Conservation (phyloP, 2,113 vertebrate genomes). For the Naja naja region DNA sequence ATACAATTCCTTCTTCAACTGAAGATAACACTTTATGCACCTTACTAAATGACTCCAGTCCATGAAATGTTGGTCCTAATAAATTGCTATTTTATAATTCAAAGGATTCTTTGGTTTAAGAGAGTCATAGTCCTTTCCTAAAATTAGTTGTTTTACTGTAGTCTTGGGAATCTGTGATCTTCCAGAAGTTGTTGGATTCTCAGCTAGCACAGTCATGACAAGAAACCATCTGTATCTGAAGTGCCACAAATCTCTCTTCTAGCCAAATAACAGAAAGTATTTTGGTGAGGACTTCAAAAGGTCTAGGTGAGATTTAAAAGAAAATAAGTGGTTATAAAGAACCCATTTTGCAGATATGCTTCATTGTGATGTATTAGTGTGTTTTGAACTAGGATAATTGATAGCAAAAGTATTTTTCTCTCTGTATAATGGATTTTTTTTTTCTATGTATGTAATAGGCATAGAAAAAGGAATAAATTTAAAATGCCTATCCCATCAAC, state of each 20-base stretch:
- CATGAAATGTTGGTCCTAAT: background rate
- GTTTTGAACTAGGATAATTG: background rate
- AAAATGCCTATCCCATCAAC: background rate
- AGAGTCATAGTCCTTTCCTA: background rate
- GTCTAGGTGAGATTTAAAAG: background rate
- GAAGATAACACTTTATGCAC: background rate
- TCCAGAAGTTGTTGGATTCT: background rate
- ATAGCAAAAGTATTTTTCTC: background rate
- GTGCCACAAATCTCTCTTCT: background rate
- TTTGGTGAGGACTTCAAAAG: background rate
- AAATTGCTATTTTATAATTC: background rate
- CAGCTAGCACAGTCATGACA: background rate
- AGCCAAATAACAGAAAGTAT: background rate
- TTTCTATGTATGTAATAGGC: background rate
- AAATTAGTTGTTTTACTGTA: background rate
- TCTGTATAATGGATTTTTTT: background rate
- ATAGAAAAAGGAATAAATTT: background rate
- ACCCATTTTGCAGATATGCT: background rate
- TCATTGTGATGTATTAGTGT: background rate
- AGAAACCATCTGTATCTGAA: background rate
- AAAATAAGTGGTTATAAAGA: background rate
- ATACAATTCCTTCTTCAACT: background rate
- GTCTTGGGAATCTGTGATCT: background rate
- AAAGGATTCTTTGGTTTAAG: background rate
- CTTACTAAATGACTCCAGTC: background rate